Conservation (phyloP, 2,888 invertebrate species). For the Lampropteryx suffumata region DNA sequence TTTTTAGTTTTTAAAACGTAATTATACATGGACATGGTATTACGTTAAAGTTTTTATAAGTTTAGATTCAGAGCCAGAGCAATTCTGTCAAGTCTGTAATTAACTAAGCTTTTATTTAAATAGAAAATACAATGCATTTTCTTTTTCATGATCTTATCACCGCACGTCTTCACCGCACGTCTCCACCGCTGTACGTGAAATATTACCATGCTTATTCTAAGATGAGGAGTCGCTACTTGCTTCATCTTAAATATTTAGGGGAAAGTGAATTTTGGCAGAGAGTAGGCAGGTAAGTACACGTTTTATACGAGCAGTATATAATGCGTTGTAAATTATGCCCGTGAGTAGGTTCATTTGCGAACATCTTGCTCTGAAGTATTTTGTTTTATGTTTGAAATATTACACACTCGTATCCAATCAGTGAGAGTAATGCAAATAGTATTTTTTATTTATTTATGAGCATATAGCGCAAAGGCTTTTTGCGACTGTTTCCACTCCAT, state of each 20-base stretch:
- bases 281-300: conserved; percentile 32
- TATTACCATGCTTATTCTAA: not conserved
- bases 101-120: too few species aligned
- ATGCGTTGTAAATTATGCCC: conserved; percentile 43
- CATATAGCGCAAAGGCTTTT: too few species aligned
- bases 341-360: conserved; percentile 2
- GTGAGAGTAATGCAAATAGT: not conserved
- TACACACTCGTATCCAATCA: not conserved
- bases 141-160: too few species aligned
- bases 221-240: not conserved
- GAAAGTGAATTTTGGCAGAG: conserved; percentile 46
- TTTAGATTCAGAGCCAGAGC: too few species aligned
- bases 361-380: not conserved
- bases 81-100: too few species aligned
- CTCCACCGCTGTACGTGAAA: not conserved
- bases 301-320: conserved; percentile 55
- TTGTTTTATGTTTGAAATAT: conserved; percentile 2
- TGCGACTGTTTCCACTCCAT: too few species aligned
- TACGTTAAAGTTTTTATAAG: too few species aligned
- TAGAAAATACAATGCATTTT: too few species aligned
- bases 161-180: too few species aligned
- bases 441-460: too few species aligned
- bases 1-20: too few species aligned
- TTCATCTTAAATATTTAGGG: conserved; percentile 49
- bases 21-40: too few species aligned